Base-by-base conservation (phyloP, 2,888 invertebrate genomes). In the Drosophila eohydei region DNA sequence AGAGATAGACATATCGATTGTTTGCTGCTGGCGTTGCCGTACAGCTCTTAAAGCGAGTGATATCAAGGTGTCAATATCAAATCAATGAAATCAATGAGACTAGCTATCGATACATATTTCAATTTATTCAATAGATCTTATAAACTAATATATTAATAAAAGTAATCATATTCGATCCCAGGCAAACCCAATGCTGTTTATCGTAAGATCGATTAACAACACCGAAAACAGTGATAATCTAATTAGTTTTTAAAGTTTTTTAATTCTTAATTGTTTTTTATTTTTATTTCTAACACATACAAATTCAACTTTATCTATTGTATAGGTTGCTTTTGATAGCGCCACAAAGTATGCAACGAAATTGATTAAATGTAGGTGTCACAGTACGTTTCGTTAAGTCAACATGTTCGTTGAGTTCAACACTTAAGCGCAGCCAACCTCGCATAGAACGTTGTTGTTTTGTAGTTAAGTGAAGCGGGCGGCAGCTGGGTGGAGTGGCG, bases 1-100 rank as follows among this genome's bases (percentile, higher is more conserved):
- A 74, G 21, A 62, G 61, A 58, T 74, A 36, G 4, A 9, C 14
- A 59, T 68, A 76, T 79, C 80, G 80, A 76, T 79, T 57, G 26
- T 12, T 32, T 8, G 9, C 11, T 9, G 36, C 4, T 4, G 26
- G 34, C 46, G 68, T 68, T 74, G 68, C 74, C 59, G 57, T 58
- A 66, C n/a, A 40, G 26, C 21, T 7, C 12, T 16, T 3, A 26
- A 9, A 9, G 7, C 4, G 9, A 4, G 28, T 21, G 54, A 40
- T 55, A 50, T 11, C 50, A 50, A 3, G 32, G 6, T 41, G 11
- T 2, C 7, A 28, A 9, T 28, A 30, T 34, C 12, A 16, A 50
- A 4, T 34, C 12, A 4, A 34, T 34, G 12, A 16, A 50, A 50
- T 50, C 9, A 12, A 6, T 32, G 11, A 11, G 21, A 8, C 2